Conservation (phyloP, 2,113 vertebrate genomes). For the Chitala chitala region DNA sequence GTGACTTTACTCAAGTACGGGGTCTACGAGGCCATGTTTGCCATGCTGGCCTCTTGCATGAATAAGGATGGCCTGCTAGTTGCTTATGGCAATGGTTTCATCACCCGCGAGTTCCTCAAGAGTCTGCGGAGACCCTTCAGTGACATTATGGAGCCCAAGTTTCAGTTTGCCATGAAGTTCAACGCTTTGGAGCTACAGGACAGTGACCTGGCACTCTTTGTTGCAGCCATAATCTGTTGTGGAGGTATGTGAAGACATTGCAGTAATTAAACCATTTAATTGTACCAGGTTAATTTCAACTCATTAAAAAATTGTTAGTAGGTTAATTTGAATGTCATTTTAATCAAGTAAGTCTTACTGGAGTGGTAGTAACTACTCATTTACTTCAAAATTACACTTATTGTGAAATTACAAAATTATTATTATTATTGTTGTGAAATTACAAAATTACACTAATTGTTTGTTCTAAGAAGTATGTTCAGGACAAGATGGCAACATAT, state of each 20-base stretch:
- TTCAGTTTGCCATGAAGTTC: constrained; percentile 96
- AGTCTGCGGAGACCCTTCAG: constrained; percentile 88
- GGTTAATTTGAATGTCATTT: no score
- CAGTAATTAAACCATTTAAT: neutral
- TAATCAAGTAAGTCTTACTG: no score
- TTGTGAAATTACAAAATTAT: no score
- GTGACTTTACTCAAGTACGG: constrained; percentile 93
- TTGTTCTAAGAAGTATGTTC: no score
- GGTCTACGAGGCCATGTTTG: constrained; percentile 92
- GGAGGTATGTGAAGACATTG: constrained; percentile 71
- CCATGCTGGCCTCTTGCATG: constrained; percentile 94
- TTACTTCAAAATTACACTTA: no score
- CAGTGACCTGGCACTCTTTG: constrained; percentile 89
- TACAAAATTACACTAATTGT: no score
- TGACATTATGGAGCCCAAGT: constrained; percentile 98
- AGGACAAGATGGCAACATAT: no score
- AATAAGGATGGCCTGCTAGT: constrained; percentile 98
- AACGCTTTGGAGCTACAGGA: constrained; percentile 90
- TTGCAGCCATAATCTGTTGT: constrained; percentile 95
- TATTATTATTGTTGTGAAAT: no score
- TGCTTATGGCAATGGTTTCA: constrained; percentile 87
- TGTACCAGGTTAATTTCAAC: neutral
- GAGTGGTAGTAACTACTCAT: no score
- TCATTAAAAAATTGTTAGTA: neutral
- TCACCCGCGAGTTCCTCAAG: constrained; percentile 94